Evolutionary conservation across 1,140 invertebrate genomes (phyloP).

Genomic region (Grapholita molesta): DNA sequence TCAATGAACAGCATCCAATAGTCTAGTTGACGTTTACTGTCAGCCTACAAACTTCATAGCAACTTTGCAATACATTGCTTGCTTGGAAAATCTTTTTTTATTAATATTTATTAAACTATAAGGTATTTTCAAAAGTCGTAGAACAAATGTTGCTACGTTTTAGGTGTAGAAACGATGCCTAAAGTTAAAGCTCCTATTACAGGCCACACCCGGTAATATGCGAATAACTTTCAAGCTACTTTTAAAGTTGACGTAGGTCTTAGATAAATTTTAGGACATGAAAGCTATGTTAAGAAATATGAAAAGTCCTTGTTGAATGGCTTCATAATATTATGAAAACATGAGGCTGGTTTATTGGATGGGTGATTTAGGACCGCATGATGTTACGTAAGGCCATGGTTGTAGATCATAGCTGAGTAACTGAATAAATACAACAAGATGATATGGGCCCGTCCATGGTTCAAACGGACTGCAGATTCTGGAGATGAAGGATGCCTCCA

Average conservation of each 20-base stretch:
- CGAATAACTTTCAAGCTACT: background rate
- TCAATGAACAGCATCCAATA: too few relatives aligned
- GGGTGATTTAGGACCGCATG: background rate
- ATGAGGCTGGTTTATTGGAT: constrained; percentile 41
- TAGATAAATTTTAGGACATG: background rate
- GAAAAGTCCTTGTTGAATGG: background rate
- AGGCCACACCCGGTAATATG: too few relatives aligned
- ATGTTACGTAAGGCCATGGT: background rate
- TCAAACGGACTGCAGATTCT: too few relatives aligned
- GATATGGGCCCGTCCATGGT: background rate
- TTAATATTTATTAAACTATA: too few relatives aligned
- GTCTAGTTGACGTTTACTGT: too few relatives aligned
- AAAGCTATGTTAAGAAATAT: background rate
- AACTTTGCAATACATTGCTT: too few relatives aligned
- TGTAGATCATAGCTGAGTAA: background rate
- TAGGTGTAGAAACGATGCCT: too few relatives aligned
- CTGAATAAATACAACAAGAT: background rate
- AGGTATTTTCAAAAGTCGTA: too few relatives aligned
- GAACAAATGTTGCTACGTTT: too few relatives aligned
- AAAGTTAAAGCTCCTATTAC: too few relatives aligned
- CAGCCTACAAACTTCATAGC: too few relatives aligned
- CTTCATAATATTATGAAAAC: constrained; percentile 45
- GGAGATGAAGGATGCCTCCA: background rate
- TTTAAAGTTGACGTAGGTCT: background rate
- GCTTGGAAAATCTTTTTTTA: too few relatives aligned